phyloP scores from a whole-genome alignment of 2,113 vertebrate genomes.

The Glareola pratincola region DNA sequence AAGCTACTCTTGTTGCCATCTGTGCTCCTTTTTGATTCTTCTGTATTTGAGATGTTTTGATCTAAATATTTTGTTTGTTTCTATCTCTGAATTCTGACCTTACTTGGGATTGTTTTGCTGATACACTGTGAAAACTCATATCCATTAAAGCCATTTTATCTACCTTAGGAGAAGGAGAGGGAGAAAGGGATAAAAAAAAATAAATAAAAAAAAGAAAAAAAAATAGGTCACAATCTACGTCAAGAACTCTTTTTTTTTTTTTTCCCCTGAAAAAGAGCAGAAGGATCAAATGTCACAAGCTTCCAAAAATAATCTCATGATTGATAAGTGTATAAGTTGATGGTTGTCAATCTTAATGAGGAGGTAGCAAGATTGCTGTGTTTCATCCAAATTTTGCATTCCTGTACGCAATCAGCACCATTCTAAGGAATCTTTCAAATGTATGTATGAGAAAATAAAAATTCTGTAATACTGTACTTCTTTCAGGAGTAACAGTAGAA shows the following conservation, averaged over 20 bases:
- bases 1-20: neutral
- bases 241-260: neutral
- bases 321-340: neutral
- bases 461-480: neutral
- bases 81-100: neutral
- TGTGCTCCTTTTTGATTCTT: neutral
- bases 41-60: neutral
- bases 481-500: neutral
- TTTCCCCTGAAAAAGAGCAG: neutral
- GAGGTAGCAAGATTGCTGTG: neutral
- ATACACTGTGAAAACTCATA: neutral
- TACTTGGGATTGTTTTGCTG: neutral
- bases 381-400: neutral
- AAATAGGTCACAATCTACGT: neutral
- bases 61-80: neutral
- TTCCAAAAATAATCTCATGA: neutral
- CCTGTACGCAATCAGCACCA: neutral
- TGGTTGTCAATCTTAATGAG: neutral
- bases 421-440: neutral
- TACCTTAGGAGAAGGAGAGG: neutral
- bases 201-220: neutral
- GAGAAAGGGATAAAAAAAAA: neutral
- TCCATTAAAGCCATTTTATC: neutral
- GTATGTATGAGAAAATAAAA: neutral
- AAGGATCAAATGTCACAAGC: neutral